Evolutionary conservation across 1,140 invertebrate species (phyloP).

Genomic region (Latrodectus geometricus): DNA sequence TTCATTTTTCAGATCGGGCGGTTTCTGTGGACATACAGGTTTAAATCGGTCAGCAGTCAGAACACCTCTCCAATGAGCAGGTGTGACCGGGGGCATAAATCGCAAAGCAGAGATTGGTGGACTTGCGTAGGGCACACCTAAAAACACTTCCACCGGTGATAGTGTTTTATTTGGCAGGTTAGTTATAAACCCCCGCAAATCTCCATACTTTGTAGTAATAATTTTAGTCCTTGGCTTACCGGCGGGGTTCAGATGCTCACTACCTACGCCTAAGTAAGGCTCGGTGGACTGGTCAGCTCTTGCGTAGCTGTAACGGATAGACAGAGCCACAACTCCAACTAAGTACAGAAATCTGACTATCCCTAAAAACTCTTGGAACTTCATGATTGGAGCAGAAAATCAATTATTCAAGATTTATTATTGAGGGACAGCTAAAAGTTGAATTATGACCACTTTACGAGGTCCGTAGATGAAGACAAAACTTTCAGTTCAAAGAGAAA

Average conservation of each 20-base stretch:
- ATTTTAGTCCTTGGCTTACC: constrained; percentile 73
- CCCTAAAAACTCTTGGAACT: neutral
- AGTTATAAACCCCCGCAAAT: constrained; percentile 83
- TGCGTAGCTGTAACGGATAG: neutral
- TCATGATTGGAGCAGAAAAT: neutral
- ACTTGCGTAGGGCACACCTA: constrained; percentile 85
- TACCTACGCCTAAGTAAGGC: neutral
- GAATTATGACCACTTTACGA: too few species aligned
- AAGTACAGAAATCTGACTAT: constrained; percentile 1
- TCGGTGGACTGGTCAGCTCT: neutral
- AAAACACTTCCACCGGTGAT: constrained; percentile 72
- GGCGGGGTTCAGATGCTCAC: constrained; percentile 5
- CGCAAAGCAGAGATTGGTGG: constrained; percentile 78
- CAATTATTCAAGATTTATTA: neutral
- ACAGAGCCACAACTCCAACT: neutral
- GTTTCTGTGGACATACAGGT: constrained; percentile 85
- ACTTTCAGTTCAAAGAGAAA: neutral
- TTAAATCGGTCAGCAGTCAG: constrained; percentile 82
- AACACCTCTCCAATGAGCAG: constrained; percentile 88
- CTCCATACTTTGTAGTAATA: constrained; percentile 89
- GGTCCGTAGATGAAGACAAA: neutral
- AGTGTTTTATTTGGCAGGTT: constrained; percentile 31
- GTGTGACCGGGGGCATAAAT: constrained; percentile 75
- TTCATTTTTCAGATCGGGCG: constrained; percentile 74
- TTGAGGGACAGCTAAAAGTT: too few species aligned